Percentiles rank a stretch among this genome's conserved stretches.
These are phyloP conservation scores for Lamellibrachia columna DNA, from an alignment of 2,888 invertebrate genomes.

Conservation along the genomic window DNA sequence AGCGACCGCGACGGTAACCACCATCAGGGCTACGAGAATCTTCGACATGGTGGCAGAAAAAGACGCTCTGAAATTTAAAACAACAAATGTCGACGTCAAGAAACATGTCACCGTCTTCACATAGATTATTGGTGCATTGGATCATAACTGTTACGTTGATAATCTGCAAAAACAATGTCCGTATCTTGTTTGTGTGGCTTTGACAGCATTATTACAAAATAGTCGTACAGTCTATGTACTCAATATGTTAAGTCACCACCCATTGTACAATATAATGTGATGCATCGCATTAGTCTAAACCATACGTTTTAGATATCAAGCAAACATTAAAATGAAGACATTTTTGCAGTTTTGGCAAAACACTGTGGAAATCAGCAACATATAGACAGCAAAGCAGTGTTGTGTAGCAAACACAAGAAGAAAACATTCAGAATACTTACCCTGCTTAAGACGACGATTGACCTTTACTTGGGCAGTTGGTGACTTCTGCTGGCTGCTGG, in stretches of 20 bases:
- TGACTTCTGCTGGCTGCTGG: neutral
- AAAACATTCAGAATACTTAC: neutral
- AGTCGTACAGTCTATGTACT: too few species aligned
- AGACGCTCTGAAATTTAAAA: too few species aligned
- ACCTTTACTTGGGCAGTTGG: neutral
- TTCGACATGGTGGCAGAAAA: neutral
- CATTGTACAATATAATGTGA: too few species aligned
- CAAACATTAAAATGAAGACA: too few species aligned
- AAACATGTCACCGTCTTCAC: neutral
- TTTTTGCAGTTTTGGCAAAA: too few species aligned
- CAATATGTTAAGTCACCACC: too few species aligned
- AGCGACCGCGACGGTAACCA: neutral
- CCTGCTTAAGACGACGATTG: neutral
- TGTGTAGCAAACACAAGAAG: neutral
- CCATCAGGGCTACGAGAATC: neutral
- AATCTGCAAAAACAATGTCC: too few species aligned
- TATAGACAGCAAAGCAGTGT: neutral
- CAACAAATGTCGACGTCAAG: neutral
- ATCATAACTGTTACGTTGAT: neutral
- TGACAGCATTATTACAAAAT: too few species aligned
- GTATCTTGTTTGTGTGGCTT: too few species aligned
- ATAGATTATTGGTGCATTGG: neutral
- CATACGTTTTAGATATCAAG: too few species aligned
- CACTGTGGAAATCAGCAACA: too few species aligned
- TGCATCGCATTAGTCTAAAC: too few species aligned